A percentile compares a stretch with the other conserved stretches of the same genome.
phyloP scores from a whole-genome alignment of 2,888 invertebrate genomes.

The Chaitophorus viminalis region DNA sequence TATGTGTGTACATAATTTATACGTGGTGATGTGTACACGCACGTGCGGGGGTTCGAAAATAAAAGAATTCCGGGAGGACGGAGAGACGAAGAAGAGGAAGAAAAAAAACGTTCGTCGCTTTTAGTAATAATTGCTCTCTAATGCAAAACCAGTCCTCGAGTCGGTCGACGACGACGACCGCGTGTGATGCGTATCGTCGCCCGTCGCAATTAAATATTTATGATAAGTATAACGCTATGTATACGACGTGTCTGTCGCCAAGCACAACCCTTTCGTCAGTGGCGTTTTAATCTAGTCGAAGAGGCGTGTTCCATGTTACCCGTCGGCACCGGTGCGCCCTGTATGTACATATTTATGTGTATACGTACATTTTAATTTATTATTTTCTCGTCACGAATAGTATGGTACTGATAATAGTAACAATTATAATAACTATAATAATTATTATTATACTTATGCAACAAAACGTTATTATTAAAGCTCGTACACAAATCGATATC shows the following conservation, averaged over 20 bases:
- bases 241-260: not conserved
- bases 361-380: not conserved
- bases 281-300: not conserved
- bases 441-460: slow-evolving; percentile 1
- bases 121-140: slow-evolving; percentile 15
- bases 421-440: too few species aligned
- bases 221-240: too few species aligned
- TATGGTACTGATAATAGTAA: too few species aligned
- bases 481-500: not conserved
- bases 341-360: not conserved
- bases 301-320: not conserved
- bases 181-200: not conserved
- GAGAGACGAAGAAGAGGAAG: too few species aligned
- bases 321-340: not conserved
- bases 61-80: not conserved
- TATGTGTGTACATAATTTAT: not conserved
- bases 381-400: not conserved
- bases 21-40: not conserved
- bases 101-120: not conserved
- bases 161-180: not conserved
- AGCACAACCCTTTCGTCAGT: not conserved
- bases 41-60: not conserved
- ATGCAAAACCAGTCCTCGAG: slow-evolving; percentile 41
- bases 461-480: not conserved
- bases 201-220: slow-evolving; percentile 44